Conservation (phyloP, 2,113 vertebrate genomes). For the Mesoclemmys tuberculata region DNA sequence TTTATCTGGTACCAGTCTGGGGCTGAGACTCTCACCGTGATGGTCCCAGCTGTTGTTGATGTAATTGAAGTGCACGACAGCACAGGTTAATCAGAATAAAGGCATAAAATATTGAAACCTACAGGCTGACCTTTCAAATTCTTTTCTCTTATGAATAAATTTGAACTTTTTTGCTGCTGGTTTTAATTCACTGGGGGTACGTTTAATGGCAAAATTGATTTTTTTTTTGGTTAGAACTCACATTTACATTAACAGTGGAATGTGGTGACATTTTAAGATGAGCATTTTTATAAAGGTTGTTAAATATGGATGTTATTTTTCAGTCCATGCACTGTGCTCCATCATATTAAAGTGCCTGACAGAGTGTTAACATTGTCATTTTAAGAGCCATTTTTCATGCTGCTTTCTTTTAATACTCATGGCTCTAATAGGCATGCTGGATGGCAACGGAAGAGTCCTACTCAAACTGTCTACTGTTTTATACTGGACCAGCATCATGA, state of each 20-base stretch:
- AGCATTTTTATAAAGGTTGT: conserved; percentile 7
- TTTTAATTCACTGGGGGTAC: conserved; percentile 32
- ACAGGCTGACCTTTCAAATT: conserved; percentile 23
- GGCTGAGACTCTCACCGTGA: neutral
- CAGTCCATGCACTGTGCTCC: neutral
- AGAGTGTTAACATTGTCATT: neutral
- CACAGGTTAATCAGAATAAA: neutral
- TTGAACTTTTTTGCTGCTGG: conserved; percentile 1
- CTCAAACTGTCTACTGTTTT: neutral
- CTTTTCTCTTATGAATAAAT: neutral
- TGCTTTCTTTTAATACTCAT: neutral
- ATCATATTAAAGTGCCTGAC: neutral
- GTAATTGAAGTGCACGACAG: neutral
- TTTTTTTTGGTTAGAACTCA: neutral
- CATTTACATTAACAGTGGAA: conserved; percentile 17
- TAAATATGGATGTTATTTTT: neutral
- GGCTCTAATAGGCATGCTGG: neutral
- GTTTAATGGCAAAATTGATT: conserved; percentile 25
- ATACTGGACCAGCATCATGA: neutral
- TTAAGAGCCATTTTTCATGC: neutral
- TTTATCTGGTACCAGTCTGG: no score
- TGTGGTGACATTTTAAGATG: neutral
- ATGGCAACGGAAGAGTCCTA: neutral
- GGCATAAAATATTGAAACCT: conserved; percentile 23
- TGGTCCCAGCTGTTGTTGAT: neutral